Percentiles rank a stretch among this genome's conserved stretches.
phyloP scores from a whole-genome alignment of 2,113 vertebrate genomes.

The Pseudopipra pipra region DNA sequence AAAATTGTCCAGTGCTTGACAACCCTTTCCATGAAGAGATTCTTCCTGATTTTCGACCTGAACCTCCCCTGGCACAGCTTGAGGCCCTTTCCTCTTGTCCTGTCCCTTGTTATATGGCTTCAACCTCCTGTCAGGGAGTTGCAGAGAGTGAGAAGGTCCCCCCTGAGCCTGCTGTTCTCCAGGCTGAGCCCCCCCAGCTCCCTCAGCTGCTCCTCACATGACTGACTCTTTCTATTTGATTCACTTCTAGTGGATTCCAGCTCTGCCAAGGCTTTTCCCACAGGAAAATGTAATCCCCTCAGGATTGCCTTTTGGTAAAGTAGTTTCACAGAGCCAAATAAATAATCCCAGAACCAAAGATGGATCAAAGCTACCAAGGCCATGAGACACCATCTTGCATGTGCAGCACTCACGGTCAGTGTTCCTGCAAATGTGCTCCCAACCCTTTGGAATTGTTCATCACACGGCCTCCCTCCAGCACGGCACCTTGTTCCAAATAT shows the following conservation, averaged over 20 bases:
- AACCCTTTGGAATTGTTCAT: not conserved
- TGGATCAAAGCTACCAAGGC: not conserved
- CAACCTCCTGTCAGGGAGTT: not conserved
- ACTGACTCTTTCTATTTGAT: not conserved
- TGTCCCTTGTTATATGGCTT: too few species aligned
- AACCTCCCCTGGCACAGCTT: not conserved
- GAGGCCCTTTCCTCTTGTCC: not conserved
- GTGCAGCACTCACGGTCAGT: not conserved
- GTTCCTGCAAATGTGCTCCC: not conserved
- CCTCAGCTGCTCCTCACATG: not conserved
- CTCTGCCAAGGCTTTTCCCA: not conserved
- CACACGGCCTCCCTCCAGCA: not conserved
- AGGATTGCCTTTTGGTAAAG: not conserved
- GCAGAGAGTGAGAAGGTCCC: not conserved
- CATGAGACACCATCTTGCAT: not conserved
- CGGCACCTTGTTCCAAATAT: not conserved
- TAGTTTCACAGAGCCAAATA: not conserved
- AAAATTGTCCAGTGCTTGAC: not conserved
- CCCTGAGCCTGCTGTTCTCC: not conserved
- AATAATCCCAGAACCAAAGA: not conserved
- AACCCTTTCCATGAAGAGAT: not conserved
- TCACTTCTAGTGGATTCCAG: not conserved
- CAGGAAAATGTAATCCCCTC: not conserved
- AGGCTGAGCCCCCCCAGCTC: not conserved
- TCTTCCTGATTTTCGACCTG: not conserved